Evolutionary conservation across 2,888 invertebrate genomes (phyloP).

Genomic region (Pyrrhosoma nymphula): DNA sequence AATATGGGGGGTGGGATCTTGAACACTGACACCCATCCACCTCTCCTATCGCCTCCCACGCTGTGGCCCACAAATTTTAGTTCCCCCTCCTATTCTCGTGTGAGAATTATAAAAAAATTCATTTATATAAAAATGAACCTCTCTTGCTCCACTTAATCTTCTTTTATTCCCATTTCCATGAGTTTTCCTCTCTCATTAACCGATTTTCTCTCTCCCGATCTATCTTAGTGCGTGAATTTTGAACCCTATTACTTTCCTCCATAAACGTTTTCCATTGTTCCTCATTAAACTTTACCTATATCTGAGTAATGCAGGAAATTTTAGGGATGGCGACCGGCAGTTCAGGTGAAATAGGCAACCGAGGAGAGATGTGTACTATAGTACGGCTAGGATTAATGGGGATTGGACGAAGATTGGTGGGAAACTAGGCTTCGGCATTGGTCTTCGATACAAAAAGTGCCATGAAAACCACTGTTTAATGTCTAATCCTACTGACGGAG

Average conservation of each 20-base stretch:
- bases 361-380: no score
- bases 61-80: not conserved
- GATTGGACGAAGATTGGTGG: no score
- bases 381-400: no score
- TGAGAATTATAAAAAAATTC: not conserved
- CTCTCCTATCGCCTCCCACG: not conserved
- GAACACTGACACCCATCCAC: not conserved
- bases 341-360: no score
- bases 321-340: no score
- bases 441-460: no score
- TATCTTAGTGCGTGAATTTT: not conserved
- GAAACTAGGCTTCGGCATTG: no score
- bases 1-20: not conserved
- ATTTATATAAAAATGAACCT: not conserved
- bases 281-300: not conserved
- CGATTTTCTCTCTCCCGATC: not conserved
- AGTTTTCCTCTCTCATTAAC: not conserved
- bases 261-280: no score
- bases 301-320: no score
- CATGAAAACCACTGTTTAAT: no score
- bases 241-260: constrained; percentile 16
- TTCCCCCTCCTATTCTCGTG: not conserved
- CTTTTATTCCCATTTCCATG: no score
- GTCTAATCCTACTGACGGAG: no score
- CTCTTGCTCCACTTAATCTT: not conserved